Evolutionary conservation across 2,888 invertebrate species (phyloP).

Genomic region (Plebejus melissa): DNA sequence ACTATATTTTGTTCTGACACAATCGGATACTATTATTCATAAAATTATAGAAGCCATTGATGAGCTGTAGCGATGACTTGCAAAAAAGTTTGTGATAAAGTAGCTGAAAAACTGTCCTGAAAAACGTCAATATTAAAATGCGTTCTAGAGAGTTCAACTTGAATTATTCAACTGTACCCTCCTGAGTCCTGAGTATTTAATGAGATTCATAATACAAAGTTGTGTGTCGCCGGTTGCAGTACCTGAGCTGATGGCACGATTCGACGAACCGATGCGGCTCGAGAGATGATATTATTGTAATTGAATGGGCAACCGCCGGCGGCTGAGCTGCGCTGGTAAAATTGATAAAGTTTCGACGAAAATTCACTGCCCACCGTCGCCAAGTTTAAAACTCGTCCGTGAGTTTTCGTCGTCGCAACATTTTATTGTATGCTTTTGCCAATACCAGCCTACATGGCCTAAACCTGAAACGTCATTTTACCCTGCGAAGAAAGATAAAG

Average conservation of each 20-base stretch:
- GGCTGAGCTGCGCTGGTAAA: conserved; percentile 42
- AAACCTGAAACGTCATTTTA: neutral
- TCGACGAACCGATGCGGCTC: conserved; percentile 35
- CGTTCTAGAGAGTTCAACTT: neutral
- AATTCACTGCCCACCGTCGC: conserved; percentile 45
- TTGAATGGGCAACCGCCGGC: conserved; percentile 41
- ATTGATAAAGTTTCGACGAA: conserved; percentile 53
- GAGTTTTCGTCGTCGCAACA: conserved; percentile 35
- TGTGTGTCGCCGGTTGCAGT: neutral
- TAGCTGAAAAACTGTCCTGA: neutral
- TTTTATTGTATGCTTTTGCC: conserved; percentile 39
- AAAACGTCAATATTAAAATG: neutral
- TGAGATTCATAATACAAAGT: conserved; percentile 11
- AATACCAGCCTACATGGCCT: neutral
- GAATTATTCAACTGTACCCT: neutral
- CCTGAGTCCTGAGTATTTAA: neutral
- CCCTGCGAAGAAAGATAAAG: too few relatives aligned
- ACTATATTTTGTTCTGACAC: too few relatives aligned
- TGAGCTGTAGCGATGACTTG: neutral
- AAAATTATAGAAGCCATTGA: neutral
- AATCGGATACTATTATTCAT: neutral
- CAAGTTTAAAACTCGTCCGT: conserved; percentile 39
- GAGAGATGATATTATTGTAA: conserved; percentile 40
- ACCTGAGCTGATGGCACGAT: conserved; percentile 26
- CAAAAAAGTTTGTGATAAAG: neutral